Conservation (phyloP, 2,113 vertebrate species). For the Dasyurus viverrinus region DNA sequence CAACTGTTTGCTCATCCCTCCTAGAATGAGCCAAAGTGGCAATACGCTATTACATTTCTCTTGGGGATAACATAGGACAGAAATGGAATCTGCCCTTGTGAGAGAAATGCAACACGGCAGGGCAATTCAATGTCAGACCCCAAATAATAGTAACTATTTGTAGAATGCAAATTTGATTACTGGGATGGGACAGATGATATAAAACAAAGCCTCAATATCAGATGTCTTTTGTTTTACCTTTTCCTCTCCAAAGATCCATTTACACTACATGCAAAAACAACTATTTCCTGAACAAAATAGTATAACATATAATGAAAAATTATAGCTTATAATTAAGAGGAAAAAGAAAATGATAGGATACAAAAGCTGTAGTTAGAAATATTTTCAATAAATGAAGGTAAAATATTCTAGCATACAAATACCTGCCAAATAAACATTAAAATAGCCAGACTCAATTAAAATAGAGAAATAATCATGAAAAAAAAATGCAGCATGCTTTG, state of each 20-base stretch:
- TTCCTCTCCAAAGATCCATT: not conserved
- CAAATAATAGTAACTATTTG: not conserved
- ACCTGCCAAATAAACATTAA: conserved; percentile 1
- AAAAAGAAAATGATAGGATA: conserved; percentile 10
- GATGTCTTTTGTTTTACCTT: not conserved
- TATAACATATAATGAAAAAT: conserved; percentile 6
- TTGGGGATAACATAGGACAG: not conserved
- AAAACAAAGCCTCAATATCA: not conserved
- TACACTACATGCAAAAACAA: not conserved
- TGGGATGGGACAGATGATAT: not conserved
- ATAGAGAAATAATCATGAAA: conserved; percentile 39
- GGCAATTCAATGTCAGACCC: not conserved
- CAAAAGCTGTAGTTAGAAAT: conserved; percentile 20
- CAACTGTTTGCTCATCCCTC: conserved; percentile 12
- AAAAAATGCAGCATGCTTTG: conserved; percentile 63
- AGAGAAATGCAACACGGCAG: not conserved
- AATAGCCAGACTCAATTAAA: conserved; percentile 48
- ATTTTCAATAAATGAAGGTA: conserved; percentile 16
- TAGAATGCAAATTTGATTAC: not conserved
- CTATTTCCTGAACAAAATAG: conserved; percentile 52
- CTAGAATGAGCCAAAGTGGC: conserved; percentile 17
- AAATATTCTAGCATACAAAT: not conserved
- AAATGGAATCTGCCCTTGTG: conserved; percentile 21
- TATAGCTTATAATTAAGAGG: not conserved
- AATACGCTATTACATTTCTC: conserved; percentile 38